These are phyloP conservation scores for Heloderma charlesbogerti DNA, from an alignment of 2,113 vertebrate genomes.

Conservation along the genomic window DNA sequence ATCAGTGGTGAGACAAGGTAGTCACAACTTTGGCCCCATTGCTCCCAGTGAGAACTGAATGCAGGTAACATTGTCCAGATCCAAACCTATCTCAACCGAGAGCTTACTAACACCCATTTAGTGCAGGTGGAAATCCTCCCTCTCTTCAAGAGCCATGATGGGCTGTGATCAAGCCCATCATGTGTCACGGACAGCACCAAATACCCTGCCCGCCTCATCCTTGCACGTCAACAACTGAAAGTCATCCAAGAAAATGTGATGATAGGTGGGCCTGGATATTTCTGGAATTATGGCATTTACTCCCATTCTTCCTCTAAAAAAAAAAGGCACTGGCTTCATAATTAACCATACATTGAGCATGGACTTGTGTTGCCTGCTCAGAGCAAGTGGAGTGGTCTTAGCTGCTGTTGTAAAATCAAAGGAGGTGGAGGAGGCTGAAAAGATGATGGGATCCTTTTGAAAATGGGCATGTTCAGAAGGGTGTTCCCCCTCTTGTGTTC, in stretches of 20 bases:
- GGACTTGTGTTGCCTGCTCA: neutral
- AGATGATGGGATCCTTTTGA: neutral
- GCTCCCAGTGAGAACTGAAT: too few species aligned
- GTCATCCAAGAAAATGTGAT: neutral
- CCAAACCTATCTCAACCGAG: too few species aligned
- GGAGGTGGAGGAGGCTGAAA: neutral
- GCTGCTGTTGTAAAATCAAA: neutral
- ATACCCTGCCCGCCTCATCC: too few species aligned
- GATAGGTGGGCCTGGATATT: neutral
- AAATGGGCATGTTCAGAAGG: neutral
- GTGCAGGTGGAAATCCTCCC: too few species aligned
- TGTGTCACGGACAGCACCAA: too few species aligned
- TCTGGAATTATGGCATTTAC: neutral
- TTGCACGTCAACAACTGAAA: neutral
- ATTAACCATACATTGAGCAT: neutral
- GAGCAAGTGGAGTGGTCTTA: neutral
- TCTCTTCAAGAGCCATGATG: too few species aligned
- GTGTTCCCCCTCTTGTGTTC: neutral
- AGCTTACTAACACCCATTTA: too few species aligned
- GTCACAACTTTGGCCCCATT: too few species aligned
- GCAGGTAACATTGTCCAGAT: too few species aligned
- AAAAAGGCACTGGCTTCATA: fast-evolving
- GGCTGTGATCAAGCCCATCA: too few species aligned
- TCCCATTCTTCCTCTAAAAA: neutral
- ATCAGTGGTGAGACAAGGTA: too few species aligned